Conservation (phyloP, 2,888 invertebrate species). For the Ethmia dodecea region DNA sequence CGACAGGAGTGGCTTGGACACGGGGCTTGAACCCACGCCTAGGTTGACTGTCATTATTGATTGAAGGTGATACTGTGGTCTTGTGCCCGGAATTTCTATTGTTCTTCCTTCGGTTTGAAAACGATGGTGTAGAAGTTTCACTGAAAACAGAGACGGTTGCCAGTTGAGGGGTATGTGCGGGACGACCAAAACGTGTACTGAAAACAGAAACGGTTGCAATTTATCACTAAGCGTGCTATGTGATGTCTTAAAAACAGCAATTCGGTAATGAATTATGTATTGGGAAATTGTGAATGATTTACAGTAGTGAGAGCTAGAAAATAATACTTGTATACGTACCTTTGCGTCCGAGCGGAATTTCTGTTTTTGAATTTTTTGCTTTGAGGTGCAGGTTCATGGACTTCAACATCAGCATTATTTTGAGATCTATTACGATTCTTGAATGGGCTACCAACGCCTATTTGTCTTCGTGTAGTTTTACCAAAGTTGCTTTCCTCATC, state of each 20-base stretch:
- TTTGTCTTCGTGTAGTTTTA: slow-evolving; percentile 74
- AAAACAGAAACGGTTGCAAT: slow-evolving; percentile 47
- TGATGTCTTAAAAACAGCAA: too few species aligned
- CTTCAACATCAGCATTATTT: slow-evolving; percentile 52
- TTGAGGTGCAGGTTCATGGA: slow-evolving; percentile 47
- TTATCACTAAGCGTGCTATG: slow-evolving; percentile 15
- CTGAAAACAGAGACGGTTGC: slow-evolving; percentile 83
- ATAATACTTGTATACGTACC: slow-evolving; percentile 34
- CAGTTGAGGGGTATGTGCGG: slow-evolving; percentile 76
- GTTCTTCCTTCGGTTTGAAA: slow-evolving; percentile 72
- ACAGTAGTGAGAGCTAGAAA: background rate
- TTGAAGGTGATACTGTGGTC: slow-evolving; percentile 56
- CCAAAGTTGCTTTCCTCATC: slow-evolving; percentile 80
- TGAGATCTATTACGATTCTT: slow-evolving; percentile 76
- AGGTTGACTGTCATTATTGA: slow-evolving; percentile 56
- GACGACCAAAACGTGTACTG: slow-evolving; percentile 67
- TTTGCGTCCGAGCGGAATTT: slow-evolving; percentile 57
- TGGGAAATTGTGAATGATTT: too few species aligned
- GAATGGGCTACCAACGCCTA: slow-evolving; percentile 63
- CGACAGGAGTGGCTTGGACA: slow-evolving; percentile 74
- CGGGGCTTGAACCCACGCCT: slow-evolving; percentile 85
- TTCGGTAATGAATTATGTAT: too few species aligned
- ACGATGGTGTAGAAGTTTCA: slow-evolving; percentile 71
- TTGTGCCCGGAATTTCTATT: slow-evolving; percentile 64
- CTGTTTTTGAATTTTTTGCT: slow-evolving; percentile 69